Evolutionary conservation across 2,797 vertebrate species (phyloP).

Genomic region (Vultur gryphus): DNA sequence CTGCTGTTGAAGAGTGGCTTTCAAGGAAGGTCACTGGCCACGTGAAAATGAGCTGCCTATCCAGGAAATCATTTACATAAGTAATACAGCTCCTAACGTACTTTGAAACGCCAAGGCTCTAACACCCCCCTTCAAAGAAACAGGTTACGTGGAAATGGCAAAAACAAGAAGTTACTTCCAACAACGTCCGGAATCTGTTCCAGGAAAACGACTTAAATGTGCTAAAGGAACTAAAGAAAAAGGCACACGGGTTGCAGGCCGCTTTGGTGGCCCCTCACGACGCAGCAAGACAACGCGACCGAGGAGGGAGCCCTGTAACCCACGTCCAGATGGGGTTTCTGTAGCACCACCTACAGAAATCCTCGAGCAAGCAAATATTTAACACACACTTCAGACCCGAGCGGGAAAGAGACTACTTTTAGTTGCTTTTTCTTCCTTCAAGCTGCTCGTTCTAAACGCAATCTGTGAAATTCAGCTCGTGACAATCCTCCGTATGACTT

Average conservation of each 20-base stretch:
- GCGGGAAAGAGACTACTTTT: not conserved
- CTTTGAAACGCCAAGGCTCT: not conserved
- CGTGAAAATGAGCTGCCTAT: not conserved
- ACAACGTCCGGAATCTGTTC: accelerated
- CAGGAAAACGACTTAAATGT: not conserved
- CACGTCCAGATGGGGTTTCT: accelerated
- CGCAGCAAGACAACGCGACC: accelerated
- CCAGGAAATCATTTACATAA: not conserved
- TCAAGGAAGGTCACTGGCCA: not conserved
- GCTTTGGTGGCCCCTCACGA: accelerated
- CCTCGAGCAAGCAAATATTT: accelerated
- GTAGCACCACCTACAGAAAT: not conserved
- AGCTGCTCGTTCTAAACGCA: not conserved
- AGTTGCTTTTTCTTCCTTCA: not conserved
- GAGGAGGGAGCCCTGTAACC: not conserved
- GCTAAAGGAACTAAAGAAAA: not conserved
- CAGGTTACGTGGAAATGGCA: accelerated
- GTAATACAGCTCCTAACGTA: not conserved
- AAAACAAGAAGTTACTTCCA: not conserved
- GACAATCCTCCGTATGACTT: accelerated
- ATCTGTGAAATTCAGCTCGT: not conserved
- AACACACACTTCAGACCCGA: accelerated
- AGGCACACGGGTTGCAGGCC: accelerated
- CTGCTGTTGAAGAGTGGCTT: not conserved
- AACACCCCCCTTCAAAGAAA: not conserved